Evolutionary conservation across 1,140 invertebrate species (phyloP).

Genomic region (Cotesia typhae): DNA sequence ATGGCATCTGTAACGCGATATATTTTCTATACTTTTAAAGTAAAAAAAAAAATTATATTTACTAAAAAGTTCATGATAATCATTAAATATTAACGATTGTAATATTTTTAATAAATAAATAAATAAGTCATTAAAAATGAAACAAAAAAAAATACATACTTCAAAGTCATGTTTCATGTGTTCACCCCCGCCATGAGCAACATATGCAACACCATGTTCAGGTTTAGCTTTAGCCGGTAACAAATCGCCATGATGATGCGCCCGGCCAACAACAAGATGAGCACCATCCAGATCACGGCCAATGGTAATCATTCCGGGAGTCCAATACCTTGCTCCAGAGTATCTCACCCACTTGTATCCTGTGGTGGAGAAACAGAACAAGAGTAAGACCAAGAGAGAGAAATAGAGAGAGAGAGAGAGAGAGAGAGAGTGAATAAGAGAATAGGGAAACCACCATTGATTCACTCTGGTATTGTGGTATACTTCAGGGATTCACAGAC

Average conservation of each 20-base stretch:
- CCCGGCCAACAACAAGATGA: constrained; percentile 65
- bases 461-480: constrained; percentile 29
- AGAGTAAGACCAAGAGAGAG: neutral
- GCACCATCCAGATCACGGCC: constrained; percentile 63
- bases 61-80: no score
- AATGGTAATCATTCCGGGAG: constrained; percentile 61
- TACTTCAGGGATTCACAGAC: constrained; percentile 26
- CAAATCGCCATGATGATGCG: constrained; percentile 60
- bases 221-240: constrained; percentile 65
- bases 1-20: no score
- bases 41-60: no score
- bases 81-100: no score
- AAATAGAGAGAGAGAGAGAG: neutral
- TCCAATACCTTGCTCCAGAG: constrained; percentile 47
- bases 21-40: no score
- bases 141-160: constrained; percentile 48
- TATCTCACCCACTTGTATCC: constrained; percentile 58
- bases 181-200: constrained; percentile 61
- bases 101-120: no score
- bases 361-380: constrained; percentile 27
- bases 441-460: constrained; percentile 31
- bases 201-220: constrained; percentile 59
- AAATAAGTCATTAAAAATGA: no score
- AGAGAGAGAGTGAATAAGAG: no score
- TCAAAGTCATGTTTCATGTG: constrained; percentile 62